Percentiles rank a stretch among this genome's conserved stretches.
Conservation (phyloP, 2,888 invertebrate species). For the Atherix ibis region DNA sequence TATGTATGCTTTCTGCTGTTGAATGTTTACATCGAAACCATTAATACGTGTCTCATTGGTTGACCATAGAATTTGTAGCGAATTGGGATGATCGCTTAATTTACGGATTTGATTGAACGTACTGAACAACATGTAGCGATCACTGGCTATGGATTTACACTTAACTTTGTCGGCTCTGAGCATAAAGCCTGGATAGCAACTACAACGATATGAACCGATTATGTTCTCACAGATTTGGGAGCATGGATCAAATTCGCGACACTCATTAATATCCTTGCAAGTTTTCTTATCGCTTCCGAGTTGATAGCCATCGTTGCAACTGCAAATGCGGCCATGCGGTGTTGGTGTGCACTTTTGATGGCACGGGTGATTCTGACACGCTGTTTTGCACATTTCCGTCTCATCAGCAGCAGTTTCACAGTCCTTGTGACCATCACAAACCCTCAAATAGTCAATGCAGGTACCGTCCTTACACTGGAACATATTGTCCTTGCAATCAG, state of each 20-base stretch:
- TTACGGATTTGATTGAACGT: conserved; percentile 41
- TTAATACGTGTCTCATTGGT: conserved; percentile 34
- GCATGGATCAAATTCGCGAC: conserved; percentile 38
- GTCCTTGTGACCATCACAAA: conserved; percentile 47
- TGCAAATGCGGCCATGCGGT: conserved; percentile 50
- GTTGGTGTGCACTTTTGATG: conserved; percentile 43
- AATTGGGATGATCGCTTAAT: conserved; percentile 27
- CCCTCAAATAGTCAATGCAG: conserved; percentile 45
- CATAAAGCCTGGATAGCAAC: conserved; percentile 27
- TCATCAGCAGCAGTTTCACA: conserved; percentile 60
- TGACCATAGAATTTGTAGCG: conserved; percentile 27
- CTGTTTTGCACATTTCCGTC: conserved; percentile 41
- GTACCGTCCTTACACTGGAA: conserved; percentile 43
- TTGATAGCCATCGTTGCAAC: conserved; percentile 43
- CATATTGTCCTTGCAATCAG: conserved; percentile 24
- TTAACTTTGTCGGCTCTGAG: conserved; percentile 41
- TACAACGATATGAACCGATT: conserved; percentile 25
- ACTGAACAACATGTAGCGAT: conserved; percentile 39
- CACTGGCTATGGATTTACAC: conserved; percentile 47
- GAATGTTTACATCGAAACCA: conserved; percentile 39
- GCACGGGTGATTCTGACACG: conserved; percentile 31
- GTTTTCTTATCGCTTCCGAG: conserved; percentile 35
- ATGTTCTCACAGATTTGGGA: conserved; percentile 40
- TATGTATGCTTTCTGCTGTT: conserved; percentile 35
- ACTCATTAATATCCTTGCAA: conserved; percentile 61